Conservation (phyloP, 1,140 invertebrate genomes). For the Drosophila repleta region DNA sequence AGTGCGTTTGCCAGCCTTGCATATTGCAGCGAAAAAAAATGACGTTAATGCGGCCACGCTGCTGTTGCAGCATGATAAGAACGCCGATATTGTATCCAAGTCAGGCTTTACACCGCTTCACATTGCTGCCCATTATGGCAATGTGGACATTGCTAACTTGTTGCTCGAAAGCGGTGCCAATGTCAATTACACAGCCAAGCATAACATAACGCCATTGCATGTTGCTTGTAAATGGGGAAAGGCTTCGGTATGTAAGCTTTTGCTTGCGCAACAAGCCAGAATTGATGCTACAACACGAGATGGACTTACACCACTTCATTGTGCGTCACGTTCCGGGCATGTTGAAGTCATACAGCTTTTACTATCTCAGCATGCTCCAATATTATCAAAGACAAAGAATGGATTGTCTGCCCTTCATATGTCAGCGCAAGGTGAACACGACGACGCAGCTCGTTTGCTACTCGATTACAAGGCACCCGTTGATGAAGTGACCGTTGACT, state of each 20-base stretch:
- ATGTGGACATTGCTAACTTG: conserved; percentile 96
- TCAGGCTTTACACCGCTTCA: conserved; percentile 99
- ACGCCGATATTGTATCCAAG: conserved; percentile 97
- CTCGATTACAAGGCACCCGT: conserved; percentile 97
- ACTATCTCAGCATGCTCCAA: conserved; percentile 95
- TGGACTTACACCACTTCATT: conserved; percentile 95
- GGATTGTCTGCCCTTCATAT: conserved; percentile 95
- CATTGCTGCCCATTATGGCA: conserved; percentile 99
- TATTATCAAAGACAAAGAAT: conserved; percentile 99
- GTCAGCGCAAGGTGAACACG: conserved; percentile 98
- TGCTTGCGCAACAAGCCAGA: conserved; percentile 94
- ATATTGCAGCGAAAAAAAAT: conserved; percentile 99
- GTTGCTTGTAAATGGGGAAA: conserved; percentile 87
- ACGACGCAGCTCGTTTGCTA: conserved; percentile 96
- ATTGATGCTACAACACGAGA: conserved; percentile 98
- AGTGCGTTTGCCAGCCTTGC: conserved; percentile 94
- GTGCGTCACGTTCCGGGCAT: conserved; percentile 98
- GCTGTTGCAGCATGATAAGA: conserved; percentile 96
- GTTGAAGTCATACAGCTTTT: conserved; percentile 97
- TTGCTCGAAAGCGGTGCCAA: conserved; percentile 96
- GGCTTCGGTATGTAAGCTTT: conserved; percentile 90
- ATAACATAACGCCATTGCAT: conserved; percentile 95
- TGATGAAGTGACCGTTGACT: conserved; percentile 99
- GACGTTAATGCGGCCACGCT: conserved; percentile 97
- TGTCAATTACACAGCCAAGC: conserved; percentile 98